Evolutionary conservation across 2,113 vertebrate species (phyloP).

Genomic region (Ptyas mucosa): DNA sequence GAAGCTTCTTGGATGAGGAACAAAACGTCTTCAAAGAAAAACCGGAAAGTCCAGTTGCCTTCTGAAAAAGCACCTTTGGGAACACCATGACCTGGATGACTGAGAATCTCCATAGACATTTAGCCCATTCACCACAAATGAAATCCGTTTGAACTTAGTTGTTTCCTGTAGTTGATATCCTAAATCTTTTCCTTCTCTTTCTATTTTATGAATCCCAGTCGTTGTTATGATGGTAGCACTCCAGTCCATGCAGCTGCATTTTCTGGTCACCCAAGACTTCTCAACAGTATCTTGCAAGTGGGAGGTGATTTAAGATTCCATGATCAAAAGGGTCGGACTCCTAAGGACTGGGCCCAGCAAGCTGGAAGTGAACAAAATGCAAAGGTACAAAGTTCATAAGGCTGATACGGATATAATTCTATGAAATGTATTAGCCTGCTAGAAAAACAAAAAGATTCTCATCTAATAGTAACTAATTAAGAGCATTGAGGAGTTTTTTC

Average conservation of each 20-base stretch:
- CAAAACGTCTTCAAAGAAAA: too few relatives aligned
- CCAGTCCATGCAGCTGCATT: slow-evolving; percentile 68
- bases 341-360: slow-evolving; percentile 65
- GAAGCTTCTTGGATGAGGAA: too few relatives aligned
- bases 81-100: too few relatives aligned
- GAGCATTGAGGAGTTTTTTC: background rate
- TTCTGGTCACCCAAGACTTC: slow-evolving; percentile 58
- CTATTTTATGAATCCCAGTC: slow-evolving; percentile 39
- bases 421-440: background rate
- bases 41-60: too few relatives aligned
- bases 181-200: background rate
- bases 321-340: slow-evolving; percentile 61
- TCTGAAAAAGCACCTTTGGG: too few relatives aligned
- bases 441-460: background rate
- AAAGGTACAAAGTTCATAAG: slow-evolving; percentile 37
- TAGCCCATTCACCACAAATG: background rate
- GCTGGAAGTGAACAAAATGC: slow-evolving; percentile 54
- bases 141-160: background rate
- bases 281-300: slow-evolving; percentile 63
- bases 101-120: too few relatives aligned
- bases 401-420: background rate
- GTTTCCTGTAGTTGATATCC: background rate
- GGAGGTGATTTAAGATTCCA: slow-evolving; percentile 70
- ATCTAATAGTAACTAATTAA: background rate
- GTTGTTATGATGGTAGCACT: slow-evolving; percentile 67